Conservation (phyloP, 2,888 invertebrate genomes). For the Linnaemya vulpina region DNA sequence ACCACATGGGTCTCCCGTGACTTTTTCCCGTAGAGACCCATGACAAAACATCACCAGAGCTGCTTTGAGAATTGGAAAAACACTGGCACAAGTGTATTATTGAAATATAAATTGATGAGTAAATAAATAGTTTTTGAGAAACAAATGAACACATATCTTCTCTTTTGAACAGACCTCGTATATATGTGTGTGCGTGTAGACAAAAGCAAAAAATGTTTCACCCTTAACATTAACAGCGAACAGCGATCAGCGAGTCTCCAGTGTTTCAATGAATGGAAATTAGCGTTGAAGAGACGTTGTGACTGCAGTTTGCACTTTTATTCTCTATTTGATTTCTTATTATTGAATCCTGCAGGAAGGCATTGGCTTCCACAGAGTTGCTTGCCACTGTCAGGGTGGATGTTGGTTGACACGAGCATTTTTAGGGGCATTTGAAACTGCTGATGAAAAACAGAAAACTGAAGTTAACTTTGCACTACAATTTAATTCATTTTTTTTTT, state of each 20-base stretch:
- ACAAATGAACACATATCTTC: no score
- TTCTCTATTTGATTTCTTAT: constrained; percentile 43
- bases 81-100: no score
- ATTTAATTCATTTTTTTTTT: constrained; percentile 17
- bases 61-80: no score
- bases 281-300: constrained; percentile 61
- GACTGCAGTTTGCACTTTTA: constrained; percentile 68
- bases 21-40: no score
- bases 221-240: no score
- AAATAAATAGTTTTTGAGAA: no score
- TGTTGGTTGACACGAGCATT: not conserved
- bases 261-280: constrained; percentile 38
- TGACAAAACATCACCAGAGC: no score
- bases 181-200: no score
- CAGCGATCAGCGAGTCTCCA: constrained; percentile 16
- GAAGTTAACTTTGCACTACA: constrained; percentile 25
- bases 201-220: not conserved
- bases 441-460: not conserved
- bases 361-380: constrained; percentile 39
- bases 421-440: not conserved
- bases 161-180: no score
- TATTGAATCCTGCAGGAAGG: constrained; percentile 32
- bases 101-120: no score
- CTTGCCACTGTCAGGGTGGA: constrained; percentile 24
- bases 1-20: no score